A percentile compares a stretch with the other conserved stretches of the same genome.
phyloP scores from a whole-genome alignment of 37 sponge, comb jelly and placozoan genomes.

The Axinella damicornis region DNA sequence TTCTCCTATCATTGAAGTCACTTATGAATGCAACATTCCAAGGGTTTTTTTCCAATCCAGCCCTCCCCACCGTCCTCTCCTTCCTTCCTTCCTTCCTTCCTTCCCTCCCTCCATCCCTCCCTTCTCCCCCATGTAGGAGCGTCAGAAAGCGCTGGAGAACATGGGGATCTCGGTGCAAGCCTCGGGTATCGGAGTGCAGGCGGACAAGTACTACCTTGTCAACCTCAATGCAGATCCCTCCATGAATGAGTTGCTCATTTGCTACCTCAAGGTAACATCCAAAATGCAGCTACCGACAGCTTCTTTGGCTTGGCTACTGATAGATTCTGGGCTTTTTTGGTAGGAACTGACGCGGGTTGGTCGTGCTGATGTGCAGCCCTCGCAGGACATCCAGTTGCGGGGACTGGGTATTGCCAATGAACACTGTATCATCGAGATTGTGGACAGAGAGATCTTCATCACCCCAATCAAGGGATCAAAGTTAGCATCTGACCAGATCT shows the following conservation, averaged over 20 bases:
- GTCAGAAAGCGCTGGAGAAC: constrained; percentile 91
- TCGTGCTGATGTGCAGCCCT: constrained; percentile 62
- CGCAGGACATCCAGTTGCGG: constrained; percentile 91
- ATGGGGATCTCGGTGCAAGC: constrained; percentile 99
- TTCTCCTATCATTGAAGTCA: too few relatives aligned
- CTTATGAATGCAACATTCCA: too few relatives aligned
- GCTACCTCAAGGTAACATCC: constrained; percentile 87
- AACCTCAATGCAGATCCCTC: constrained; percentile 99
- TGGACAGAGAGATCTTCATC: constrained; percentile 77
- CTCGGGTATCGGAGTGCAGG: constrained; percentile 88
- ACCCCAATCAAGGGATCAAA: constrained; percentile 71
- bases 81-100: background rate
- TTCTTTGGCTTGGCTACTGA: background rate
- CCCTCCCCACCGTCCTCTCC: background rate
- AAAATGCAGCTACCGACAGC: too few relatives aligned
- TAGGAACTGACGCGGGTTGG: constrained; percentile 83
- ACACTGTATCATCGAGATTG: constrained; percentile 91
- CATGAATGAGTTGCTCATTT: constrained; percentile 95
- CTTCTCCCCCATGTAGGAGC: constrained; percentile 53
- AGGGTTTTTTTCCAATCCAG: background rate
- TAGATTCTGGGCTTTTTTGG: background rate
- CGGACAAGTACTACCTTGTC: constrained; percentile 95
- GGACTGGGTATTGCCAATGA: constrained; percentile 90
- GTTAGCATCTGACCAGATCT: constrained; percentile 20
- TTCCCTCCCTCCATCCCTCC: background rate